These are phyloP conservation scores for Eupithecia pulchellata DNA, from an alignment of 2,888 invertebrate genomes.

Conservation along the genomic window DNA sequence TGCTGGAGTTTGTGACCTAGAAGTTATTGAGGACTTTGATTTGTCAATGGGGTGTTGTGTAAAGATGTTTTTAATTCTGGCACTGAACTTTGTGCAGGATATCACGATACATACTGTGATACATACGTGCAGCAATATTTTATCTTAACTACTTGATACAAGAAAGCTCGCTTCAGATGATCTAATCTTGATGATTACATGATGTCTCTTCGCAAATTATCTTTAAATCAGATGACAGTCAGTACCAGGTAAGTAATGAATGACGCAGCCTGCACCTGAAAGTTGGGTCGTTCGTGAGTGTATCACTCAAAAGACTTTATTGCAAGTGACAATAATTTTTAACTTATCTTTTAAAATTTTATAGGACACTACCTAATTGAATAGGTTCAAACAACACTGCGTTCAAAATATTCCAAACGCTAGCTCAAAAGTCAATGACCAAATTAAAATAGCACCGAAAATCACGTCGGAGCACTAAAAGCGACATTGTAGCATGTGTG, in stretches of 20 bases:
- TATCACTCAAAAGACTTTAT: background rate
- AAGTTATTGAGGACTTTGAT: constrained; percentile 30
- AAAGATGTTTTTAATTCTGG: constrained; percentile 14
- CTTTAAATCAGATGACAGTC: too few species aligned
- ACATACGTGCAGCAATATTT: background rate
- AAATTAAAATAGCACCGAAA: constrained; percentile 45
- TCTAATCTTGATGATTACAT: too few species aligned
- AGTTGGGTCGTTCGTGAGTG: background rate
- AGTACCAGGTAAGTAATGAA: too few species aligned
- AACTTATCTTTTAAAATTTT: background rate
- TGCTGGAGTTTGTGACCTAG: constrained; percentile 37
- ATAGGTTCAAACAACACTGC: background rate
- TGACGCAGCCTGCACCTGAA: too few species aligned
- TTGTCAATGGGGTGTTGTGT: constrained; percentile 12
- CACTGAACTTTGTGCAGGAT: background rate
- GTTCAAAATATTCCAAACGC: constrained; percentile 1
- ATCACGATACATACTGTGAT: too few species aligned
- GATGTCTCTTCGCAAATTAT: background rate
- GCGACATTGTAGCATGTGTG: constrained; percentile 48
- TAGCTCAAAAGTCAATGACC: constrained; percentile 27
- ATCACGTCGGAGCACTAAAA: constrained; percentile 55
- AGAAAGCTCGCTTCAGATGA: background rate
- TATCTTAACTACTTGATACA: background rate
- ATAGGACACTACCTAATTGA: background rate
- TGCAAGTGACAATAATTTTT: background rate